These are phyloP conservation scores for Gymnopithys bicolor DNA, from an alignment of 2,797 vertebrate species.

Conservation along the genomic window DNA sequence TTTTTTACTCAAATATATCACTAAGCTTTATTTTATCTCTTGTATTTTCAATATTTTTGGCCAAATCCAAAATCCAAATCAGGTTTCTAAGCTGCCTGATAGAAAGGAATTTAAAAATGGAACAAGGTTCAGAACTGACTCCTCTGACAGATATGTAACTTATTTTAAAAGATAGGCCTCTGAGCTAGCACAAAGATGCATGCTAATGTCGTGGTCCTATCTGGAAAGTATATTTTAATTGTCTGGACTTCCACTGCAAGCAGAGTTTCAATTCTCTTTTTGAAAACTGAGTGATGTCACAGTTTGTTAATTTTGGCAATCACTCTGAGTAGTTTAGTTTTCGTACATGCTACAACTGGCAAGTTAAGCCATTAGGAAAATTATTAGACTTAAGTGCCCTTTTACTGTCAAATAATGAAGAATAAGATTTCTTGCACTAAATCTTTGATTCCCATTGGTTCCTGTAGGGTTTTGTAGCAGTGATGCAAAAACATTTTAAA, in stretches of 20 bases:
- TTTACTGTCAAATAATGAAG: constrained; percentile 1
- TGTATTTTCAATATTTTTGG: constrained; percentile 66
- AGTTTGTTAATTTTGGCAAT: constrained; percentile 34
- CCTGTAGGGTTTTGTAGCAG: neutral
- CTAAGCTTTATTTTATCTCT: constrained; percentile 65
- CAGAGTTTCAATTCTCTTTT: neutral
- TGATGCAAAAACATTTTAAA: neutral
- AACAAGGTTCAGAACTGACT: neutral
- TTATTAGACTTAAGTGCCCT: constrained; percentile 9
- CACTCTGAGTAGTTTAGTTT: neutral
- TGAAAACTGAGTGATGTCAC: neutral
- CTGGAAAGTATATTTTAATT: constrained; percentile 17
- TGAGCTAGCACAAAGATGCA: constrained; percentile 17
- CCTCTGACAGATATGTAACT: constrained; percentile 32
- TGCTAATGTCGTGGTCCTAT: neutral
- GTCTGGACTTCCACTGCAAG: neutral
- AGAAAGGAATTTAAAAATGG: constrained; percentile 50
- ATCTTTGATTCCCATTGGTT: neutral
- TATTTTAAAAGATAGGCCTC: constrained; percentile 31
- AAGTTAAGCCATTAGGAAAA: constrained; percentile 38
- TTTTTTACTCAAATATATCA: constrained; percentile 56
- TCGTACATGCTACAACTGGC: neutral
- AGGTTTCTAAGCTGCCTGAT: constrained; percentile 33
- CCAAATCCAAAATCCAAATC: constrained; percentile 61
- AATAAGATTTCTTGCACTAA: neutral